Evolutionary conservation across 2,797 vertebrate genomes (phyloP).

Genomic region (Ctenopoma multispine): DNA sequence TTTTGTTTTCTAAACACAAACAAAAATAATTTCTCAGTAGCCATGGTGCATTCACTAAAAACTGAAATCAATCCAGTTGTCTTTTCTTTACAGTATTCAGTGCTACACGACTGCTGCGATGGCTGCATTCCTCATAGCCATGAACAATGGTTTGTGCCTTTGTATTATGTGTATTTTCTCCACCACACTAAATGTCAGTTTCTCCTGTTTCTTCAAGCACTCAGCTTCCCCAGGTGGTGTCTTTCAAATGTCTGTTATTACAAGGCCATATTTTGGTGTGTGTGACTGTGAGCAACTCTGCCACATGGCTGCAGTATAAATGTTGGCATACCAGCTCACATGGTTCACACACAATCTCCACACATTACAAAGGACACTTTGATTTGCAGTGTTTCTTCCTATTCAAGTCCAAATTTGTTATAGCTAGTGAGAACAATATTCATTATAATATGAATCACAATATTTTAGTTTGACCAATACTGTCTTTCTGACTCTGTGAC

Average conservation of each 20-base stretch:
- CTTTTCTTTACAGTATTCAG: constrained; percentile 22
- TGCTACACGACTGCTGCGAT: constrained; percentile 16
- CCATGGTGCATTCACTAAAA: constrained; percentile 20
- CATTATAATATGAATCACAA: background rate
- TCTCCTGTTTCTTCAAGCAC: constrained; percentile 34
- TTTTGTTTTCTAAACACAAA: constrained; percentile 3
- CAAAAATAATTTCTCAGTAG: constrained; percentile 8
- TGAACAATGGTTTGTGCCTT: constrained; percentile 39
- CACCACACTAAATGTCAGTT: constrained; percentile 47
- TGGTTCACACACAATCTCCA: constrained; percentile 43
- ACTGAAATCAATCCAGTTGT: constrained; percentile 36
- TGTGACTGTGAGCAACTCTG: constrained; percentile 20
- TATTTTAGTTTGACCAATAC: constrained; percentile 20
- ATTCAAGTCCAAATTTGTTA: constrained; percentile 17
- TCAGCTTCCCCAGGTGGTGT: constrained; percentile 10
- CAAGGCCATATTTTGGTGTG: constrained; percentile 13
- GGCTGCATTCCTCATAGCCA: constrained; percentile 38
- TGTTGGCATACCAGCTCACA: constrained; percentile 48
- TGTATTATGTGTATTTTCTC: constrained; percentile 38
- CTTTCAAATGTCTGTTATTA: constrained; percentile 21
- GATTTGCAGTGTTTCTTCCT: constrained; percentile 14
- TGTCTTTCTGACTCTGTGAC: constrained; percentile 22
- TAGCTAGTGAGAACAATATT: constrained; percentile 2
- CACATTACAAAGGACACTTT: constrained; percentile 22
- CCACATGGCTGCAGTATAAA: constrained; percentile 41